Evolutionary conservation across 2,113 vertebrate species (phyloP), one percentile per base, ranked within the genome.

Genomic region (Speoplatyrhinus poulsoni): DNA sequence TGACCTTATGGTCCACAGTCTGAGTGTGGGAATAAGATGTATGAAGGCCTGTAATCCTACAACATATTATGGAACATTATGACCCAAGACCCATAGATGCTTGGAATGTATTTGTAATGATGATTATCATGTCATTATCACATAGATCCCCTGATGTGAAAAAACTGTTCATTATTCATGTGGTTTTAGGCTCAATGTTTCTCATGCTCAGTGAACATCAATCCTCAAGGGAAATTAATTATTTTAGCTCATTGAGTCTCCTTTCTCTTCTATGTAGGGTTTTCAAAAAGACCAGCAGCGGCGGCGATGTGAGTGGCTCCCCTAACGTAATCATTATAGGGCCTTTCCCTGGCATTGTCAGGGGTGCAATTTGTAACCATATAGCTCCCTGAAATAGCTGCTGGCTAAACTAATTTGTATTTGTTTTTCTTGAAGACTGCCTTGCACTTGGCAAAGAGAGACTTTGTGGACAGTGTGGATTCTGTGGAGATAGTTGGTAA

Each of bases 211-310:
- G 36, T 41, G 36, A 41, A 41, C 4, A 5, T 41, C 36, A 41
- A 41, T 41, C 3, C 17, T 67, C n/a, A n/a, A 16, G 53, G 8
- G 53, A 8, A 15, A 17, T 54, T 3, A 13, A 15, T 16, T n/a
- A 46, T 16, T 10, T 19, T 46, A 48, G 19, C 4, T 60, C 50
- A 17, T 58, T 54, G 48, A 17, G 13, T 32, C 13, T 16, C 49
- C 7, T 16, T 12, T 53, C 56, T 60, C 68, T 50, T 73, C 53
- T 80, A 60, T 73, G 0, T 82, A 97, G 95, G 81, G 91, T 96
- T 75, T 96, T 91, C 78, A 98, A 95, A 93, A 96, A 98, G 92
- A 96, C 91, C 79, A 94, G 93, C 60, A 82, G 85, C 82, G 94
- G 94, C 70, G 89, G 85, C 77, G 93, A 92, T 90, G 95, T 96